Evolutionary conservation across 1,140 invertebrate genomes (phyloP).

Genomic region (Scaptodrosophila lebanonensis): DNA sequence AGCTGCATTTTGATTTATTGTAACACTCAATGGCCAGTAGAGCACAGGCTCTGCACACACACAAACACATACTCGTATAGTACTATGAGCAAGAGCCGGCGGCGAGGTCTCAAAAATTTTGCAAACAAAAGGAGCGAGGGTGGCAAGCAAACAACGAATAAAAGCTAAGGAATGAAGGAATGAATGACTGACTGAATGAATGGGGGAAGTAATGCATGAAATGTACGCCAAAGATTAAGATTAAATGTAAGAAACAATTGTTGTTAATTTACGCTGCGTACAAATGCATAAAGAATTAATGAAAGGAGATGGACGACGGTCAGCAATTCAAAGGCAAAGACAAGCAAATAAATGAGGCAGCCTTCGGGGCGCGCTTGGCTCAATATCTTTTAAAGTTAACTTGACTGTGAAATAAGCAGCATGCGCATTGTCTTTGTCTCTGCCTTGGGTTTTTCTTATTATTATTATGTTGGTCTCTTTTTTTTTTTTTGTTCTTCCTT

Average conservation of each 20-base stretch:
- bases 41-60: no score
- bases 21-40: slow-evolving; percentile 45
- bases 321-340: slow-evolving; percentile 8
- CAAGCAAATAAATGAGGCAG: slow-evolving; percentile 17
- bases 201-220: slow-evolving; percentile 15
- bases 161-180: slow-evolving; percentile 44
- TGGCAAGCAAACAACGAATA: slow-evolving; percentile 42
- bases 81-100: slow-evolving; percentile 12
- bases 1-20: slow-evolving; percentile 65
- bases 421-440: slow-evolving; percentile 65
- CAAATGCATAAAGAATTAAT: slow-evolving; percentile 69
- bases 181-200: slow-evolving; percentile 10
- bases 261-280: slow-evolving; percentile 63
- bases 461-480: no score
- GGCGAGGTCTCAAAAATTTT: slow-evolving; percentile 42
- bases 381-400: slow-evolving; percentile 59
- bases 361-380: slow-evolving; percentile 7
- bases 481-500: no score
- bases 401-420: slow-evolving; percentile 70
- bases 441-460: slow-evolving; percentile 8
- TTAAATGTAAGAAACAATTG: slow-evolving; percentile 73
- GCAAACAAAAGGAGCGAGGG: slow-evolving; percentile 50
- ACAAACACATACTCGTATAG: no score
- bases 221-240: slow-evolving; percentile 48
- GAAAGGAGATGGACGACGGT: slow-evolving; percentile 20